Evolutionary conservation across 1,140 invertebrate genomes (phyloP), one percentile per base, ranked within the genome.

Genomic region (Trachymyrmex septentrionalis): DNA sequence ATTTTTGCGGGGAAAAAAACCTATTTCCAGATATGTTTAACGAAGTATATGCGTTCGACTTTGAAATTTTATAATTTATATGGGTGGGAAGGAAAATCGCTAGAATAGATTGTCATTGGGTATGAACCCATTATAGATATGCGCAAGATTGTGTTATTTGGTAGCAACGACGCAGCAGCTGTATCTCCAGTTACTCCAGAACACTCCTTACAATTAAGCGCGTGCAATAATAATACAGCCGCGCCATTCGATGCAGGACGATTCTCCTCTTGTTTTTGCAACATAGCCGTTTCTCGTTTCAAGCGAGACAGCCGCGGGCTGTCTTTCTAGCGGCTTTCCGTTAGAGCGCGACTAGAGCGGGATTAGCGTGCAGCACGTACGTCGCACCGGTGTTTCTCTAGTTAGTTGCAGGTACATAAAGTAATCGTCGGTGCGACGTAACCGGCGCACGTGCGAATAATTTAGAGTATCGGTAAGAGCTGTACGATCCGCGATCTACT

Each of bases 161-260:
- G 38, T 53, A 73, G 21, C 14, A 81, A 55, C 66, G 24, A 21
- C 19, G 48, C 48, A 21, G 48, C 48, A 21, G 53, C 48, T 82
- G 57, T 80, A 80, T 80, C 77, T 81, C 34, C 24, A 72, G 78
- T 72, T 59, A 59, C 16, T n/a, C n/a, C 38, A 27, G 53, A 72
- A 71, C 64, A 57, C 66, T 72, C 24, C 19, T 55, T 59, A 50
- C 71, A 84, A 84, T 84, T 84, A 84, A 84, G 69, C 53, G 80
- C 69, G 69, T 72, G 59, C 67, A 57, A 34, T 73, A 73, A 73
- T 73, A 73, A 82, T n/a, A n/a, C 38, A 61, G 67, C 38, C 55
- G 24, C 61, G 53, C 55, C 72, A 14, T 61, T 82, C 53, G 80
- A 73, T 50, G 80, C 80, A 73, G 44, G 67, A 34, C 24, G 67